A percentile compares a stretch with the other conserved stretches of the same genome.
Evolutionary conservation across 2,113 vertebrate species (phyloP).

Genomic region (Zeus faber): DNA sequence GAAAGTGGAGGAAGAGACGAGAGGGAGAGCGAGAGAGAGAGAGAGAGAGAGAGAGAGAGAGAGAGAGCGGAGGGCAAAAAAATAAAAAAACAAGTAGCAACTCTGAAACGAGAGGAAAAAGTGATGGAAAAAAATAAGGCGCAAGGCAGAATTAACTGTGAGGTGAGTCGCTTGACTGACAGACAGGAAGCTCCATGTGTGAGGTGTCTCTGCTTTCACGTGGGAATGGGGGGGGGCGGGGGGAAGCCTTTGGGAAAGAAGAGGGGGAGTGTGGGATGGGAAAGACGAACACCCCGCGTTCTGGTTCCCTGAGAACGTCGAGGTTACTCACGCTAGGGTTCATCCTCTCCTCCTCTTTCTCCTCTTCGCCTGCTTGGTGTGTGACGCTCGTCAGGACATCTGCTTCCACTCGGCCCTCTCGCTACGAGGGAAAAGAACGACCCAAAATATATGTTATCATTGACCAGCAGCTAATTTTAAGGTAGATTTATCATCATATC

Average conservation of each 20-base stretch:
- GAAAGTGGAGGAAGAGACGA: not conserved
- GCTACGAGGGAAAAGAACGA: constrained; percentile 62
- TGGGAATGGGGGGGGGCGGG: constrained; percentile 56
- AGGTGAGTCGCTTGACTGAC: constrained; percentile 19
- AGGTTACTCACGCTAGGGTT: constrained; percentile 73
- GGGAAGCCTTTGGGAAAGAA: constrained; percentile 11
- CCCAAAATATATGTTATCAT: too few relatives aligned
- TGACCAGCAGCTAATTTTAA: too few relatives aligned
- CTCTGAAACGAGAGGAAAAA: not conserved
- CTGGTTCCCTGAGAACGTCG: constrained; percentile 51
- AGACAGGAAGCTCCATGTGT: constrained; percentile 27
- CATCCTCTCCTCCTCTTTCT: constrained; percentile 65
- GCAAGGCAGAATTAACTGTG: constrained; percentile 1
- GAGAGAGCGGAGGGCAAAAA: not conserved
- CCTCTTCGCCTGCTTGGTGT: constrained; percentile 53
- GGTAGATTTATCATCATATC: too few relatives aligned
- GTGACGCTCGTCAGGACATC: constrained; percentile 84
- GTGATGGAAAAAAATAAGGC: not conserved
- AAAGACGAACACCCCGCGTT: constrained; percentile 23
- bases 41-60: not conserved
- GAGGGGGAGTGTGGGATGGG: constrained; percentile 33
- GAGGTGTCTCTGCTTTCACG: constrained; percentile 38
- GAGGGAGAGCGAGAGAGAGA: not conserved
- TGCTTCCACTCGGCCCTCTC: constrained; percentile 89
- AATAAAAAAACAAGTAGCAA: not conserved